Conservation (phyloP, 2,797 vertebrate species). For the Sibirionetta formosa region DNA sequence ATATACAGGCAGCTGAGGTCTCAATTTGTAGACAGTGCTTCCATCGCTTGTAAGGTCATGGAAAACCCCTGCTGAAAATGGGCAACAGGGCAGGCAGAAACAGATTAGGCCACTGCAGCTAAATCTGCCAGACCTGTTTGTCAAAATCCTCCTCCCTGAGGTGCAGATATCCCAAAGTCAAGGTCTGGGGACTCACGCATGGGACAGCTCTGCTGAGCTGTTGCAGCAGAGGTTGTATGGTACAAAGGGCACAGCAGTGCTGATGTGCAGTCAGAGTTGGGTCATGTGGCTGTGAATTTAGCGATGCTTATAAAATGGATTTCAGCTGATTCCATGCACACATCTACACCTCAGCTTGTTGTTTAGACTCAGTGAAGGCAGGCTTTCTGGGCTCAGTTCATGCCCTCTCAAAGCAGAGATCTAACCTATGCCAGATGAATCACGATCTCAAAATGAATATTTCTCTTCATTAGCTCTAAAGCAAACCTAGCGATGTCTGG, state of each 20-base stretch:
- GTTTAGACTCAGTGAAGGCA: rapidly evolving
- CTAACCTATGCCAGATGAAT: background rate
- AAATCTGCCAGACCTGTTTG: background rate
- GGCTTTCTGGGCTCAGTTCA: background rate
- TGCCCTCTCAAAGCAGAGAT: background rate
- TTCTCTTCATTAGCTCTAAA: background rate
- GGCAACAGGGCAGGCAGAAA: background rate
- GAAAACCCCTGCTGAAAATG: background rate
- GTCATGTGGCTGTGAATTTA: background rate
- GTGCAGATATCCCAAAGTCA: background rate
- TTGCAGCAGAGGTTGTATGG: background rate
- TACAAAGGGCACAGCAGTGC: background rate
- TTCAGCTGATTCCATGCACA: background rate
- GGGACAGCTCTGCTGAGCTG: background rate
- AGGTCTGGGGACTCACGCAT: background rate
- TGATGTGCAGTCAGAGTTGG: rapidly evolving
- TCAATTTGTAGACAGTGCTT: background rate
- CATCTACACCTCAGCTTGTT: background rate
- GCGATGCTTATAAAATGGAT: background rate
- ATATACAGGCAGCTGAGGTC: rapidly evolving
- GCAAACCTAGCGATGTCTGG: background rate
- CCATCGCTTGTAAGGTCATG: background rate
- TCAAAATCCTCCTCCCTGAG: background rate
- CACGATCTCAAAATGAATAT: background rate
- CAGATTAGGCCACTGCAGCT: background rate